Evolutionary conservation across 1,140 invertebrate species (phyloP).

Genomic region (Drosophila leontia): DNA sequence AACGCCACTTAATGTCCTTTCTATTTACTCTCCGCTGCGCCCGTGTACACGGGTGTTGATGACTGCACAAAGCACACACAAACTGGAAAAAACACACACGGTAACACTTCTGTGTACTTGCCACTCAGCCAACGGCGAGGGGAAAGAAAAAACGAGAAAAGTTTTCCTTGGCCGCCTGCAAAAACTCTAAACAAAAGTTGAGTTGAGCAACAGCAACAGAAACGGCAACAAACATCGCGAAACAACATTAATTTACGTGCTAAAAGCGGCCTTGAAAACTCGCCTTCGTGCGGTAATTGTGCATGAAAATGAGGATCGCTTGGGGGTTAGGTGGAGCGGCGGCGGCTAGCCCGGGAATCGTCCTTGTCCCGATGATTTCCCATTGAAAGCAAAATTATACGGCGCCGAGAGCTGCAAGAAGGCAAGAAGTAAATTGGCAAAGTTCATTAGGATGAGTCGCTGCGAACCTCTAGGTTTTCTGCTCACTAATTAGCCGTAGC

Average conservation of each 20-base stretch:
- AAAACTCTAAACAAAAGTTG: conserved; percentile 55
- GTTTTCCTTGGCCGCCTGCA: conserved; percentile 22
- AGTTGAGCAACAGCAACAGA: conserved; percentile 30
- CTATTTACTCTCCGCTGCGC: conserved; percentile 64
- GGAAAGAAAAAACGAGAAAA: conserved; percentile 29
- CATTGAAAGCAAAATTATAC: conserved; percentile 28
- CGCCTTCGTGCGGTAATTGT: conserved; percentile 46
- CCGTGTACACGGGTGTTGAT: conserved; percentile 27
- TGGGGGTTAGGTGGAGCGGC: neutral
- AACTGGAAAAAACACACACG: conserved; percentile 22
- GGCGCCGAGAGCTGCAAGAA: neutral
- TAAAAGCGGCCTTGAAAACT: conserved; percentile 58
- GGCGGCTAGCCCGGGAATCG: neutral
- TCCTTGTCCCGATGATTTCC: conserved; percentile 22
- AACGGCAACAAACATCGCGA: conserved; percentile 35
- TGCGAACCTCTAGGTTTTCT: conserved; percentile 17
- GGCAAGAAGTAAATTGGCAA: conserved; percentile 33
- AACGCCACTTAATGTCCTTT: conserved; percentile 81
- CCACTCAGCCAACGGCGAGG: conserved; percentile 35
- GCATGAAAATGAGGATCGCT: conserved; percentile 42
- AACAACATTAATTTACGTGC: conserved; percentile 72
- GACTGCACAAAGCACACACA: conserved; percentile 54
- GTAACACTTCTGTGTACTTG: conserved; percentile 51
- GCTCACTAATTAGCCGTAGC: conserved; percentile 38
- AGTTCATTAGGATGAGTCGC: conserved; percentile 42